These are phyloP conservation scores for Cephonodes hylas DNA, from an alignment of 2,888 invertebrate species.

Conservation along the genomic window DNA sequence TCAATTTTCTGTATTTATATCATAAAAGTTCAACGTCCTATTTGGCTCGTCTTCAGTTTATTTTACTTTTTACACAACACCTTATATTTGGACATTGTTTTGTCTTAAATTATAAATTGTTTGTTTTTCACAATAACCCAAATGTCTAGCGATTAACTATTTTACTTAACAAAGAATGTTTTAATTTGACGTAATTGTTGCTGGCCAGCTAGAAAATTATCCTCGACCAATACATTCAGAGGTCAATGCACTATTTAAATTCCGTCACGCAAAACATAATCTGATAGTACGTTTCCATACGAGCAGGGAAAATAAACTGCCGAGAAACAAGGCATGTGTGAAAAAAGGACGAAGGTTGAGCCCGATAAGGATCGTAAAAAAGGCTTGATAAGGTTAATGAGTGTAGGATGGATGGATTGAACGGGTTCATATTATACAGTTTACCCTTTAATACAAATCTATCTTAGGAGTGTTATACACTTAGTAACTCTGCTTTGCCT, in stretches of 20 bases:
- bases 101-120: no score
- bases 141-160: neutral
- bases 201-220: neutral
- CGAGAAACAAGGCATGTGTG: slow-evolving; percentile 4
- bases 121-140: no score
- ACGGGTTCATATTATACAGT: neutral
- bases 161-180: no score
- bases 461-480: neutral
- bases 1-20: no score
- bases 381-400: slow-evolving; percentile 7
- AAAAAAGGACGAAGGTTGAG: neutral
- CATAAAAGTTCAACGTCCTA: no score
- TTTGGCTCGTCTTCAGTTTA: no score
- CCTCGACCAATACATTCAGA: neutral
- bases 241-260: neutral
- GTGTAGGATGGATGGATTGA: neutral
- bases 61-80: neutral
- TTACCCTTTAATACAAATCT: neutral
- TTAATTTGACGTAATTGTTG: no score
- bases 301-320: neutral
- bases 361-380: slow-evolving; percentile 1
- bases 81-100: no score
- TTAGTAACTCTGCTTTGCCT: neutral
- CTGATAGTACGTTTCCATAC: neutral
- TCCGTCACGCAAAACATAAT: neutral